Conservation (phyloP, 2,888 invertebrate genomes). For the Protonemura montana region DNA sequence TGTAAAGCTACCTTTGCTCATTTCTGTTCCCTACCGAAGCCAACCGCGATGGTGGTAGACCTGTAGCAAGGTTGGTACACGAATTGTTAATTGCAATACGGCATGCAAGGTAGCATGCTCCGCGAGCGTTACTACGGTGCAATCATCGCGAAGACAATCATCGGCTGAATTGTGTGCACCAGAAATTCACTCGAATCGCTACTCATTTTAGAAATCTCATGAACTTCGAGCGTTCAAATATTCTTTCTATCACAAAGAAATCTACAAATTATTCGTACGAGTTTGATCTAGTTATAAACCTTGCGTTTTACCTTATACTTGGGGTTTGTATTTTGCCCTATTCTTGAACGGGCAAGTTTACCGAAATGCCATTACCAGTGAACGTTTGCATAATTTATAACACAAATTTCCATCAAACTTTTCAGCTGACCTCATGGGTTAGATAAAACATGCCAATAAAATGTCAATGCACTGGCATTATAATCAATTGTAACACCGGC, state of each 20-base stretch:
- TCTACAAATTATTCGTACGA: background rate
- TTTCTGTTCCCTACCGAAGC: background rate
- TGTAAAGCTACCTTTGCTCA: background rate
- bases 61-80: background rate
- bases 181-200: background rate
- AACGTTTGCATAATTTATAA: too few relatives aligned
- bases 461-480: too few relatives aligned
- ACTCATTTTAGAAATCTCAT: background rate
- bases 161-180: slow-evolving; percentile 41
- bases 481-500: too few relatives aligned
- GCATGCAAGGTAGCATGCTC: slow-evolving; percentile 44
- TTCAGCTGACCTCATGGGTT: too few relatives aligned
- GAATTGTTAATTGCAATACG: slow-evolving; percentile 32
- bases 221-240: background rate
- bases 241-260: background rate
- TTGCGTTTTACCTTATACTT: too few relatives aligned
- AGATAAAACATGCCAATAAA: too few relatives aligned
- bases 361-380: too few relatives aligned
- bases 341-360: too few relatives aligned
- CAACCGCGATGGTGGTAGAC: background rate
- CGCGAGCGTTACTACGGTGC: slow-evolving; percentile 37
- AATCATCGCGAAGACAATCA: slow-evolving; percentile 46
- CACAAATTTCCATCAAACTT: too few relatives aligned
- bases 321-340: too few relatives aligned
- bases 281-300: background rate